Conservation (phyloP, 1,140 invertebrate species). For the Conus ventricosus region DNA sequence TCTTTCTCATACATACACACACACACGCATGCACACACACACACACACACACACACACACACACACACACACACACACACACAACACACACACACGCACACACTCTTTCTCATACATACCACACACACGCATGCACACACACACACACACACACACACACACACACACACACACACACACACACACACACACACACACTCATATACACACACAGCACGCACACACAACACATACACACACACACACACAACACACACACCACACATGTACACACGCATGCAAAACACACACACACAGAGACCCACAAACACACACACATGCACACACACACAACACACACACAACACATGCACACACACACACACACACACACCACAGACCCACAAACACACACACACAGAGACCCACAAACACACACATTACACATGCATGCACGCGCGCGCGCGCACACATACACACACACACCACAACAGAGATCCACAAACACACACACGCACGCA, state of each 20-base stretch:
- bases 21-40: neutral
- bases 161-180: constrained; percentile 1
- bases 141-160: neutral
- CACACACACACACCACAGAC: constrained; percentile 4
- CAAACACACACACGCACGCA: neutral
- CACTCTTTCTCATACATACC: neutral
- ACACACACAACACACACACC: neutral
- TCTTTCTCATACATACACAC: neutral
- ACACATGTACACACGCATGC: neutral
- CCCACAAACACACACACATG: constrained; percentile 6
- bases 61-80: neutral
- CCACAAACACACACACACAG: constrained; percentile 11
- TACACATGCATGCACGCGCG: neutral
- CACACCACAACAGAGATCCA: neutral
- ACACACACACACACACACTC: neutral
- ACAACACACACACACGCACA: neutral
- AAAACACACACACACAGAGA: constrained; percentile 8
- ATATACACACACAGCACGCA: neutral
- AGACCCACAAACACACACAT: neutral
- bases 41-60: constrained; percentile 9
- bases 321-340: constrained; percentile 10
- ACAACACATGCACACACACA: neutral
- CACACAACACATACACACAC: neutral
- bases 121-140: neutral
- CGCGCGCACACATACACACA: too few relatives aligned